Base-by-base conservation (phyloP, 2,113 vertebrate genomes). In the Gobio gobio region DNA sequence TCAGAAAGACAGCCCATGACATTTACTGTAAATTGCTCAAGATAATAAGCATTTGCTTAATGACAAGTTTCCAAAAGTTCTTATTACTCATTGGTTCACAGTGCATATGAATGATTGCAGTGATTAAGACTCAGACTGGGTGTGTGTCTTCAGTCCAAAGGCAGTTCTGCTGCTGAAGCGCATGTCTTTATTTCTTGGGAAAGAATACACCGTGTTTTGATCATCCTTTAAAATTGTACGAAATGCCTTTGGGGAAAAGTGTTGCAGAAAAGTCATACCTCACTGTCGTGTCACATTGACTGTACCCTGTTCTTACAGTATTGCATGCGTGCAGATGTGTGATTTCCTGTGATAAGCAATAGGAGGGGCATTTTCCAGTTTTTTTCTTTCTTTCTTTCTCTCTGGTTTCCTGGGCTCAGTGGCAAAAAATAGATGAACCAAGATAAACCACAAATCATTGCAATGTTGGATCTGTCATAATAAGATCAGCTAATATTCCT, bases 311-410 rank as follows among this genome's bases (percentile, higher is more conserved):
- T 22, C 18, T 22, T 56, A 56, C 20, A 20, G 54, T 56, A 22
- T 51, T 49, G 24, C 14, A 51, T 8, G 7, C 51, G 45, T 45
- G 14, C 80, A 82, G 80, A 84, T 92, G 86, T 91, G 87, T 86
- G 78, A 87, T 89, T 92, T 83, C 82, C 86, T 87, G 66, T 58
- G 86, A 68, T 82, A 73, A 63, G 33, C 59, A 43, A 74, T 83
- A 49, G 47, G 78, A 81, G 64, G 79, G 56, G 86, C 70, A n/a
- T 83, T 77, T 51, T 16, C 12, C 36, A 82, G 1, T 51, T 51
- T 14, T 9, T 51, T 51, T 40, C 43, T 16, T 5, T 1, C 84
- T 87, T 83, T 93, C 40, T 33, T 83, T 88, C 61, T 45, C 85
- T 88, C 58, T 49, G 33, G 63, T 72, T 89, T 83, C 16, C 59